Evolutionary conservation across 2,888 invertebrate genomes (phyloP), one percentile per base, ranked within the genome.

Genomic region (Drosophila macrospina): DNA sequence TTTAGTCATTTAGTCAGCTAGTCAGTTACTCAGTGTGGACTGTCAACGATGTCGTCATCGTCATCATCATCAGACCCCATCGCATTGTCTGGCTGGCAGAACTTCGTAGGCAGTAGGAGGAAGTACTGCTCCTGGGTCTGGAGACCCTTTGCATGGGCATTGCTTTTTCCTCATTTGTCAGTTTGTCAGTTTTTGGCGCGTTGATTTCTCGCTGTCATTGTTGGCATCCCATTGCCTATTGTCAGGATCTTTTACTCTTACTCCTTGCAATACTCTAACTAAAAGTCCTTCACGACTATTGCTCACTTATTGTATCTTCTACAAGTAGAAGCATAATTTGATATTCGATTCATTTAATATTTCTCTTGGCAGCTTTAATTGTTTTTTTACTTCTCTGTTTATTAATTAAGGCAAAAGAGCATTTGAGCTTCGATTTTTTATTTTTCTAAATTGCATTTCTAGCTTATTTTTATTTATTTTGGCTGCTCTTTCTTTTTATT

Each of bases 191-290:
- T 81, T 72, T 78, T 70, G 84, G 81, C 84, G 81, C 85, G 74
- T 81, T 84, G 85, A 81, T 79, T 81, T 81, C 59, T 65, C 76
- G 79, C 77, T 76, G 85, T 81, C 84, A 78, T 84, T 84, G 74
- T 84, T 63, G 69, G 67, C 59, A 76, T 62, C 20, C 60, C 65
- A 69, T 57, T 69, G 61, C 50, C 60, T 54, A 71, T 48, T 70
- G 61, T 70, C 61, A 54, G 50, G 37, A 54, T 52, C 44, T 57
- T 61, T 44, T 0, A 39, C 73, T 34, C 39, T 16, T 45, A 26
- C 48, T 57, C 26, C n/a, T 28, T 6, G 42, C 36, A 42, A 57
- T 66, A 59, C 66, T 13, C 69, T 69, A 16, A 10, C 44, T 6
- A 4, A 5, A 15, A 39, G 16, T 36, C 15, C 32, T 2, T 7